A percentile compares a stretch with the other conserved stretches of the same genome.
phyloP scores from a whole-genome alignment of 2,888 invertebrate genomes.

The Diplolepis rosae region DNA sequence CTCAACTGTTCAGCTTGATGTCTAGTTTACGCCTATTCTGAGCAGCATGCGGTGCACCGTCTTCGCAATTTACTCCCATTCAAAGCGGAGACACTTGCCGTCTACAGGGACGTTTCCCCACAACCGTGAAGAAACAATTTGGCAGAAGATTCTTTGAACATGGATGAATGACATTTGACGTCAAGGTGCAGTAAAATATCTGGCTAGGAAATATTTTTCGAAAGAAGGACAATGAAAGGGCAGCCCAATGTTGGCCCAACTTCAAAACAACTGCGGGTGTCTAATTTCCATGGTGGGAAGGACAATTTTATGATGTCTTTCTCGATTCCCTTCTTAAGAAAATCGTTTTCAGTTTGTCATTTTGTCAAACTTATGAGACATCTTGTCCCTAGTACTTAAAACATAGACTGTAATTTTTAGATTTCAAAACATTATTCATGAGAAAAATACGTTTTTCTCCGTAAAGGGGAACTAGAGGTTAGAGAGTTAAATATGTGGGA shows the following conservation, averaged over 20 bases:
- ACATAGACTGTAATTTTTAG: too few species aligned
- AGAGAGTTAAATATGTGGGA: too few species aligned
- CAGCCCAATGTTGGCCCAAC: constrained; percentile 25
- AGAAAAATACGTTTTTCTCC: too few species aligned
- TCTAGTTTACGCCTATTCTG: constrained; percentile 29
- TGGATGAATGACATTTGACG: constrained; percentile 16
- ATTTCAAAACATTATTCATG: too few species aligned
- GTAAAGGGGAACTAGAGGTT: too few species aligned
- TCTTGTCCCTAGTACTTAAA: too few species aligned
- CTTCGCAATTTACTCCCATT: constrained; percentile 26
- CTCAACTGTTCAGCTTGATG: constrained; percentile 6
- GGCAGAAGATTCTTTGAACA: constrained; percentile 9
- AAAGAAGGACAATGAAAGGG: constrained; percentile 6
- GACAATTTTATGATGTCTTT: background rate
- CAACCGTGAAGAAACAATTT: constrained; percentile 30
- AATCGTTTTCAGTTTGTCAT: background rate
- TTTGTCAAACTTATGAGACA: background rate
- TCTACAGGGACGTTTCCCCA: constrained; percentile 4
- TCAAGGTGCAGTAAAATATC: background rate
- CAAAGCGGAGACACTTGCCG: constrained; percentile 22
- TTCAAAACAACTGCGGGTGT: constrained; percentile 14
- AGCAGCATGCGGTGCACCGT: constrained; percentile 22
- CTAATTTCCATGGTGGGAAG: constrained; percentile 19
- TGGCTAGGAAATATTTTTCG: constrained; percentile 2
- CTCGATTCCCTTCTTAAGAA: background rate